These are phyloP conservation scores for Anguilla megastoma DNA, from an alignment of 2,797 vertebrate species.

Conservation along the genomic window DNA sequence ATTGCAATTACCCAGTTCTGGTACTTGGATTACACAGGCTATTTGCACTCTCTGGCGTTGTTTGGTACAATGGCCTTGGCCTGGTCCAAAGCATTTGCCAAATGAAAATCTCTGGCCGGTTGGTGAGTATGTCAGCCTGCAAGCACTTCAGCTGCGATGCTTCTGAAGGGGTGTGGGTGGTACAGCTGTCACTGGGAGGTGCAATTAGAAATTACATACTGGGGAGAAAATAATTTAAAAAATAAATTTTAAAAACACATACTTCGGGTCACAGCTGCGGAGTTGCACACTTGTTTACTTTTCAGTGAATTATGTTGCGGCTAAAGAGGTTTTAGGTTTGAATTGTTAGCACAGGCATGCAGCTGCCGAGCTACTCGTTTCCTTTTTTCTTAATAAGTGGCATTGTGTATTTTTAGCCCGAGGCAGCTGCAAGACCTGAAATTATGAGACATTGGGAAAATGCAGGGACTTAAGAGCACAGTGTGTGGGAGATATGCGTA, in stretches of 20 bases:
- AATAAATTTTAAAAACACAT: too few relatives aligned
- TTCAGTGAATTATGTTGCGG: not conserved
- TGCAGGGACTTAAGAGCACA: not conserved
- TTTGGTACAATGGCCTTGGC: not conserved
- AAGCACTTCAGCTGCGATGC: too few relatives aligned
- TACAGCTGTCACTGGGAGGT: too few relatives aligned
- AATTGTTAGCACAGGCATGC: not conserved
- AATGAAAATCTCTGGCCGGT: too few relatives aligned
- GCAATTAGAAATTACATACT: too few relatives aligned
- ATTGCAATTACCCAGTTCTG: too few relatives aligned
- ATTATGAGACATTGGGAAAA: not conserved
- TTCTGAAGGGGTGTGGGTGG: too few relatives aligned
- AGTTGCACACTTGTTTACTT: not conserved
- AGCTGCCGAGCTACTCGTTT: not conserved
- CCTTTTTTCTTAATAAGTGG: not conserved
- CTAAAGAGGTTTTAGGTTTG: not conserved
- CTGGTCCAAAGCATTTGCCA: too few relatives aligned
- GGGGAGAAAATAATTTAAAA: too few relatives aligned
- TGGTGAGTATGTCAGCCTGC: too few relatives aligned
- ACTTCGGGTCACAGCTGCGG: not conserved
- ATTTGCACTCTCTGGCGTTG: not conserved
- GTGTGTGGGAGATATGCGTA: not conserved
- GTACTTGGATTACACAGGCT: too few relatives aligned
- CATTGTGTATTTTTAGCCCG: conserved; percentile 2
- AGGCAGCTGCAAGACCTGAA: not conserved